phyloP scores from a whole-genome alignment of 2,113 vertebrate genomes.

The Podiceps cristatus region DNA sequence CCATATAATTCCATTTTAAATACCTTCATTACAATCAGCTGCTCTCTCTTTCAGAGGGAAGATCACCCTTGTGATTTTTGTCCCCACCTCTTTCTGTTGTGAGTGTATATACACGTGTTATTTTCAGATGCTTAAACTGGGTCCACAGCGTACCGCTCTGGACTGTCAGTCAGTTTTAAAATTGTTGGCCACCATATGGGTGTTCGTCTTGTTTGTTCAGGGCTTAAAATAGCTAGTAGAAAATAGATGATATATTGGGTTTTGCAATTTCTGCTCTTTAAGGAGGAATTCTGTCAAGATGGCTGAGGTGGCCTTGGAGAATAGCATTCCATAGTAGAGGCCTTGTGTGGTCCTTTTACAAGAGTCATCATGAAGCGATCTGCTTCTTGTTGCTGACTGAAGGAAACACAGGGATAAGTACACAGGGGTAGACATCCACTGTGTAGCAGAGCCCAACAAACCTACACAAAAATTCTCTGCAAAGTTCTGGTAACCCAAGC shows the following conservation, averaged over 20 bases:
- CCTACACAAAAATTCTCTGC: background rate
- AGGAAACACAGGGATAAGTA: background rate
- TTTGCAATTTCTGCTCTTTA: background rate
- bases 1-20: background rate
- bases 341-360: background rate
- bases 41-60: background rate
- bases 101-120: too few relatives aligned
- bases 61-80: background rate
- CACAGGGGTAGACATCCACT: background rate
- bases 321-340: background rate
- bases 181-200: background rate
- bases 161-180: background rate
- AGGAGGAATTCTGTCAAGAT: background rate
- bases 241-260: background rate
- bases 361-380: accelerated
- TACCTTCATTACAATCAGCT: background rate
- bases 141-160: background rate
- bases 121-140: background rate
- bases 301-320: background rate
- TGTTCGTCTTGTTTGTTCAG: background rate
- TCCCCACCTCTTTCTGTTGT: background rate
- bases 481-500: background rate
- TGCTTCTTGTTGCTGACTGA: background rate
- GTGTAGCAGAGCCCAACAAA: background rate
- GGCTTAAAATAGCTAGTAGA: background rate